Evolutionary conservation across 2,113 vertebrate genomes (phyloP).

Genomic region (Deroptyus accipitrinus): DNA sequence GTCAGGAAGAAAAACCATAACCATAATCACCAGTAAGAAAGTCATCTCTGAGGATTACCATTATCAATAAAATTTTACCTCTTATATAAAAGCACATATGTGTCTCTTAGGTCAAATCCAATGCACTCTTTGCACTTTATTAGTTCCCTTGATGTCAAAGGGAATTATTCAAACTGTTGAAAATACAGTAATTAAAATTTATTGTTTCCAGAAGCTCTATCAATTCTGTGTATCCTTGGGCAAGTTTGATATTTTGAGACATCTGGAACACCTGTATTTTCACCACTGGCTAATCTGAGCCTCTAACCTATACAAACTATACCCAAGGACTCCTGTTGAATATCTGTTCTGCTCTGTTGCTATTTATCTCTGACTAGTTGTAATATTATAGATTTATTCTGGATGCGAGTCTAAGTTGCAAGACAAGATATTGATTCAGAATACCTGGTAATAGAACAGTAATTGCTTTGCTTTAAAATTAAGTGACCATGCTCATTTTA

Average conservation of each 20-base stretch:
- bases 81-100: not conserved
- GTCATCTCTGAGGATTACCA: not conserved
- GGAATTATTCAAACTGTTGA: not conserved
- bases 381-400: conserved; percentile 58
- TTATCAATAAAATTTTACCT: conserved; percentile 18
- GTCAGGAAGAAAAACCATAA: not conserved
- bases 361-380: conserved; percentile 1
- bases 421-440: conserved; percentile 61
- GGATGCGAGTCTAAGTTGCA: conserved; percentile 22
- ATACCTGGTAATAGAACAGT: conserved; percentile 60
- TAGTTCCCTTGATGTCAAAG: not conserved
- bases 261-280: not conserved
- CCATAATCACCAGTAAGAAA: not conserved
- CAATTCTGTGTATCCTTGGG: not conserved
- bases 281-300: not conserved
- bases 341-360: not conserved
- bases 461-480: conserved; percentile 69
- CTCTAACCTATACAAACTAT: not conserved
- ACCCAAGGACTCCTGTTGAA: not conserved
- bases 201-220: not conserved
- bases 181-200: conserved; percentile 7
- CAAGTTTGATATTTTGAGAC: not conserved
- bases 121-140: not conserved
- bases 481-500: conserved; percentile 55
- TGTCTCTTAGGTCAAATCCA: conserved; percentile 1